Percentiles rank a stretch among this genome's conserved stretches.
Conservation (phyloP, 2,113 vertebrate species). For the Phalacrocorax brasilianus region DNA sequence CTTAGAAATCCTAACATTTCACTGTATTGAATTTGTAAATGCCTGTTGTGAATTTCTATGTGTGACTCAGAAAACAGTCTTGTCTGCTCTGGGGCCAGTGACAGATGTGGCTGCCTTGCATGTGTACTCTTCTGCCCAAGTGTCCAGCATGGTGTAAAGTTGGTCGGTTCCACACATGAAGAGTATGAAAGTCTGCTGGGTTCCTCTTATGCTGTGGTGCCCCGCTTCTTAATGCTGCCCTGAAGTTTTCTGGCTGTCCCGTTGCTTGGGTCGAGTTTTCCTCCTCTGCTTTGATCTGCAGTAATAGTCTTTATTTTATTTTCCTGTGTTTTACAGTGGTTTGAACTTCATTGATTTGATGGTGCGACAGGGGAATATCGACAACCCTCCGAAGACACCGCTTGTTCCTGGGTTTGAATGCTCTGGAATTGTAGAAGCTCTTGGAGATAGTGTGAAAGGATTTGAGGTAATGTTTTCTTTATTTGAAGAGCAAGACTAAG, state of each 20-base stretch:
- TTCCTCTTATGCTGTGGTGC: background rate
- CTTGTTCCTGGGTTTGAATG: conserved; percentile 96
- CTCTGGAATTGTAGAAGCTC: conserved; percentile 92
- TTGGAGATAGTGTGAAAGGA: conserved; percentile 88
- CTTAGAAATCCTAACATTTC: background rate
- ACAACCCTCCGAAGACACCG: conserved; percentile 94
- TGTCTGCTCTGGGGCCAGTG: background rate
- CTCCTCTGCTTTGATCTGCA: background rate
- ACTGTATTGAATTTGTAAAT: background rate
- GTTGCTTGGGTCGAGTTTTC: background rate
- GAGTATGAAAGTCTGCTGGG: background rate
- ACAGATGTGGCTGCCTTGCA: background rate
- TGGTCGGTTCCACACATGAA: fast-evolving
- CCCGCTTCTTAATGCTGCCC: background rate
- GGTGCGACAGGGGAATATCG: conserved; percentile 96
- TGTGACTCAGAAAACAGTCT: background rate
- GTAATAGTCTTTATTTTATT: background rate
- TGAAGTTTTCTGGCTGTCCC: background rate
- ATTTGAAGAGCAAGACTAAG: background rate
- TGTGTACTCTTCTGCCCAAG: background rate
- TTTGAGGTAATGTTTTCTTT: conserved; percentile 84
- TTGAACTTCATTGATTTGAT: conserved; percentile 98
- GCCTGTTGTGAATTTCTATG: background rate
- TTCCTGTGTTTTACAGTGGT: conserved; percentile 78
- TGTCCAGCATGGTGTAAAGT: background rate